Conservation (phyloP, 92 coral and sea anemone species). For the Chrysogorgia sp. region DNA sequence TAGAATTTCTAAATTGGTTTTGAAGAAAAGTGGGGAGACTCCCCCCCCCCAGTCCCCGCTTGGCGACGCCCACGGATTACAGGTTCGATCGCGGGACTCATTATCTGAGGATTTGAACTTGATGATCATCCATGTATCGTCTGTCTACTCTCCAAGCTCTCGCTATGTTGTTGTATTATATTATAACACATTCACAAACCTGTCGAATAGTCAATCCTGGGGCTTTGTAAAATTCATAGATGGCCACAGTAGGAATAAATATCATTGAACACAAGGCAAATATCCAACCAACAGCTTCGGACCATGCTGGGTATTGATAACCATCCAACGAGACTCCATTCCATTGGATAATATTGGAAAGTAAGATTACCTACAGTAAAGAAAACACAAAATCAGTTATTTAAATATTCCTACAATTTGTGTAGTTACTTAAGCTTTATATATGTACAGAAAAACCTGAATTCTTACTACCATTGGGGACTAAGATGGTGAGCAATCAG, state of each 20-base stretch:
- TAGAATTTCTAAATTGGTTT: too few species aligned
- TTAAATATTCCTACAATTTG: too few species aligned
- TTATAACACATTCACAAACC: neutral
- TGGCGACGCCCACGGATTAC: neutral
- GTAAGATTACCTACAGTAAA: constrained; percentile 42
- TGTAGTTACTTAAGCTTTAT: too few species aligned
- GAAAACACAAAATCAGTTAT: too few species aligned
- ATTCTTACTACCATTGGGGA: too few species aligned
- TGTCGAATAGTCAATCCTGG: constrained; percentile 36
- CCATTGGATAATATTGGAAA: constrained; percentile 56
- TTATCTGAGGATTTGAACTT: too few species aligned
- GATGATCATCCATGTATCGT: too few species aligned
- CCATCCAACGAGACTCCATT: constrained; percentile 57
- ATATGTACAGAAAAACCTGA: too few species aligned
- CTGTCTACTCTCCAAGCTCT: neutral
- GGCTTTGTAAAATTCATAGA: constrained; percentile 24
- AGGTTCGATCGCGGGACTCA: too few species aligned
- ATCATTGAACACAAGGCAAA: constrained; percentile 40
- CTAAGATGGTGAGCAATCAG: too few species aligned
- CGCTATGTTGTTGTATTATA: neutral
- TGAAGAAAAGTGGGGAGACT: too few species aligned
- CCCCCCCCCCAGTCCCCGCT: neutral
- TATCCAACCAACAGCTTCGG: constrained; percentile 55
- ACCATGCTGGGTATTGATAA: constrained; percentile 50
- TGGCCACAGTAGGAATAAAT: constrained; percentile 18